Conservation (phyloP, 2,888 invertebrate species). For the Rhogogaster chlorosoma region DNA sequence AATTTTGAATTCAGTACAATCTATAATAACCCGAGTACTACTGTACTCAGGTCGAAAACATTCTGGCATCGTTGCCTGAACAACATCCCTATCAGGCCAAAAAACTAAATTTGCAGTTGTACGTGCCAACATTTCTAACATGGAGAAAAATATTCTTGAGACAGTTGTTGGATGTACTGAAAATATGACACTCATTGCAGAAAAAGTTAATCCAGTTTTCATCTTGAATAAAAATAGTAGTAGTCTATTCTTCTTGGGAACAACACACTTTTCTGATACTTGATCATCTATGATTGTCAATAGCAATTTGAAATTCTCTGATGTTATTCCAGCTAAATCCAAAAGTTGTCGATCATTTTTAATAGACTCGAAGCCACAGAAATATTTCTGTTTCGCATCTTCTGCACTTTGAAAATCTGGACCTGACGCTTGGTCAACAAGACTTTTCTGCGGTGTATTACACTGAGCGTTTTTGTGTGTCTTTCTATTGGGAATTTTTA, state of each 20-base stretch:
- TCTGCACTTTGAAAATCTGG: too few relatives aligned
- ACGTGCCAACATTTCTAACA: slow-evolving; percentile 39
- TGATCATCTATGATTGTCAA: slow-evolving; percentile 49
- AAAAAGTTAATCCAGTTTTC: slow-evolving; percentile 56
- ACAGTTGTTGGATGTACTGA: slow-evolving; percentile 56
- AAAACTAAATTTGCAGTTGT: slow-evolving; percentile 52
- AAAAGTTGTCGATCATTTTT: slow-evolving; percentile 54
- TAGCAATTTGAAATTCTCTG: slow-evolving; percentile 56
- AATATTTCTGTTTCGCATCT: too few relatives aligned
- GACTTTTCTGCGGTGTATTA: slow-evolving; percentile 44
- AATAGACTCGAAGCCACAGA: too few relatives aligned
- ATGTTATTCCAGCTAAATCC: slow-evolving; percentile 57
- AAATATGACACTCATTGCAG: slow-evolving; percentile 56
- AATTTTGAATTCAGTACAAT: slow-evolving; percentile 56
- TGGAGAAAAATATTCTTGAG: slow-evolving; percentile 54
- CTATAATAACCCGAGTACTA: slow-evolving; percentile 55
- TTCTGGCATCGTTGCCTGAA: slow-evolving; percentile 54
- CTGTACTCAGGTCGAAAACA: slow-evolving; percentile 47
- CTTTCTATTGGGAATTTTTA: slow-evolving; percentile 4
- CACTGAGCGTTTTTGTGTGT: slow-evolving; percentile 53
- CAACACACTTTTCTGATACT: too few relatives aligned
- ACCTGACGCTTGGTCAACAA: slow-evolving; percentile 38
- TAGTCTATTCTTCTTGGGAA: slow-evolving; percentile 51
- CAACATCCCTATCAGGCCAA: slow-evolving; percentile 51
- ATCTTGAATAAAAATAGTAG: slow-evolving; percentile 58